Percentiles rank a stretch among this genome's conserved stretches.
These are phyloP conservation scores for Caenorhabditis sulstoni DNA, from an alignment of 2,888 invertebrate species.

Conservation along the genomic window DNA sequence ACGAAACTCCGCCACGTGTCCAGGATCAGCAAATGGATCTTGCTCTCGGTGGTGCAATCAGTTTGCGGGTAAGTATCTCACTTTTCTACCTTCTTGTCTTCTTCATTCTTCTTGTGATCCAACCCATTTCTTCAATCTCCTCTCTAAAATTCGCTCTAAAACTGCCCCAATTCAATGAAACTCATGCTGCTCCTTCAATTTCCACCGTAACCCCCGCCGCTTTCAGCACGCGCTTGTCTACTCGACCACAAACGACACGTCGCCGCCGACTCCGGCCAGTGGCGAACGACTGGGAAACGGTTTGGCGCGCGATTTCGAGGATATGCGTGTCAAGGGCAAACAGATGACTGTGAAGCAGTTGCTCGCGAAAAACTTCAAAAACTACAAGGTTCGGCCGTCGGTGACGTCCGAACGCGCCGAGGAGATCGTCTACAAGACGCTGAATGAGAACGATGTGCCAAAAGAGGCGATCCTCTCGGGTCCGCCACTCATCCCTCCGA, in stretches of 20 bases:
- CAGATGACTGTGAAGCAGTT: slow-evolving; percentile 27
- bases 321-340: not conserved
- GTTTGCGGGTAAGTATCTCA: no score
- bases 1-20: no score
- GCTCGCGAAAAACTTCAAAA: slow-evolving; percentile 11
- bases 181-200: no score
- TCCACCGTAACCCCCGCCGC: no score
- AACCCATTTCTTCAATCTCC: no score
- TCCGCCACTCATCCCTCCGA: slow-evolving; percentile 14
- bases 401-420: slow-evolving; percentile 19
- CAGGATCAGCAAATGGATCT: no score
- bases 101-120: no score
- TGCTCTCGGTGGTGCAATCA: no score
- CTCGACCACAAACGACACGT: not conserved
- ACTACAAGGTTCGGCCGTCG: slow-evolving; percentile 17
- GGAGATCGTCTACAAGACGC: slow-evolving; percentile 6
- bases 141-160: no score
- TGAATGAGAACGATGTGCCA: slow-evolving; percentile 38
- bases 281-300: not conserved
- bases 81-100: no score
- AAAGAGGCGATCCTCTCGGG: not conserved
- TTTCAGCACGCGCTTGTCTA: not conserved
- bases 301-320: not conserved
- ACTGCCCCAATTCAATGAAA: no score
- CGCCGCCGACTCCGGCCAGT: not conserved